These are phyloP conservation scores for Mactra quadrangularis DNA, from an alignment of 1,140 invertebrate genomes.

Conservation along the genomic window DNA sequence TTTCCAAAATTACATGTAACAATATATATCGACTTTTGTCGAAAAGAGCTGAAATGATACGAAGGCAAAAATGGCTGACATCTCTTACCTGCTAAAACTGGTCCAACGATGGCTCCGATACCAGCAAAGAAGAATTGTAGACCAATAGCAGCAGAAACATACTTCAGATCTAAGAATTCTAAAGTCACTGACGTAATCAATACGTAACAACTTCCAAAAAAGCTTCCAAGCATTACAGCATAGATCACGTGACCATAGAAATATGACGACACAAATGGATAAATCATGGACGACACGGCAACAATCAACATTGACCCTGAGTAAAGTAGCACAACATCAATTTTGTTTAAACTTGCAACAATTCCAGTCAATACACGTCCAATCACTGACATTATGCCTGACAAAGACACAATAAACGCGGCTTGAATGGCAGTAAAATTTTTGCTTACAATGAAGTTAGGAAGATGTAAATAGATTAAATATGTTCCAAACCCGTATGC, in stretches of 20 bases:
- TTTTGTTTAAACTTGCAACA: background rate
- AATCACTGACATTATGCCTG: conserved; percentile 7
- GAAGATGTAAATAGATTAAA: conserved; percentile 2
- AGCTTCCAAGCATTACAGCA: conserved; percentile 3
- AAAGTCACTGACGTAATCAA: conserved; percentile 6
- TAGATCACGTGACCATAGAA: conserved; percentile 21
- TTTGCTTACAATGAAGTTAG: conserved; percentile 16
- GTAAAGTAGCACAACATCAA: background rate
- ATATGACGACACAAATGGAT: background rate
- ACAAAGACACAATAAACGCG: conserved; percentile 3
- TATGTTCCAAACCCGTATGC: background rate
- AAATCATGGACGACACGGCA: background rate
- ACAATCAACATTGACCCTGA: background rate
- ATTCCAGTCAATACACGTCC: conserved; percentile 9
- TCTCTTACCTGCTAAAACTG: conserved; percentile 32
- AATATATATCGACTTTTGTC: too few relatives aligned
- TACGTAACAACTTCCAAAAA: conserved; percentile 29
- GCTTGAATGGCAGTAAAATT: conserved; percentile 10
- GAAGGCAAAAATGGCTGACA: too few relatives aligned
- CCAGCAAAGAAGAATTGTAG: conserved; percentile 28
- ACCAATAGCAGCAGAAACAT: conserved; percentile 19
- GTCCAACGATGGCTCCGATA: conserved; percentile 35
- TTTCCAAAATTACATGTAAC: too few relatives aligned
- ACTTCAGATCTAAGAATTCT: conserved; percentile 13
- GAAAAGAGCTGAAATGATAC: too few relatives aligned